Percentiles rank a stretch among this genome's conserved stretches.
Evolutionary conservation across 1,140 invertebrate genomes (phyloP).

Genomic region (Drosophila malerkotliana): DNA sequence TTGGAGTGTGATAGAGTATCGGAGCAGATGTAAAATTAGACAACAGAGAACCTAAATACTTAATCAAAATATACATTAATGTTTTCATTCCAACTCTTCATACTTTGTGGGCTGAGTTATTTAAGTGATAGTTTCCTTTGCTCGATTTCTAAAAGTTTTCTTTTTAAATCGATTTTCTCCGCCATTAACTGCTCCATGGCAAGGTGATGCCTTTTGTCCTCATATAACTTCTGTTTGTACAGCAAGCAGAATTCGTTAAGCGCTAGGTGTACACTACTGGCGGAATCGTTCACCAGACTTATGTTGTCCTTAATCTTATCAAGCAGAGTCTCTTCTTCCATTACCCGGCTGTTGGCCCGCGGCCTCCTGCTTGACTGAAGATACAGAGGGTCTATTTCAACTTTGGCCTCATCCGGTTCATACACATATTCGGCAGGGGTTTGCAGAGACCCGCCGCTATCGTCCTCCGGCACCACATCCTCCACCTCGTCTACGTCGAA

Average conservation of each 20-base stretch:
- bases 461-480: constrained; percentile 67
- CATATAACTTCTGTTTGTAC: constrained; percentile 62
- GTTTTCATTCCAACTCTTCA: constrained; percentile 7
- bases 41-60: constrained; percentile 13
- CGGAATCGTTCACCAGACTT: constrained; percentile 33
- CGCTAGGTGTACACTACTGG: constrained; percentile 36
- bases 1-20: not conserved
- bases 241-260: constrained; percentile 60
- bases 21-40: not conserved
- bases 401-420: constrained; percentile 63
- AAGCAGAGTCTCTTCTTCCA: constrained; percentile 35
- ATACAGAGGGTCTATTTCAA: constrained; percentile 57
- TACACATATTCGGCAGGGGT: constrained; percentile 53
- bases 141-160: constrained; percentile 65
- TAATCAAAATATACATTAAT: constrained; percentile 7
- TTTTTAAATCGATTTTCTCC: constrained; percentile 65
- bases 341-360: constrained; percentile 10
- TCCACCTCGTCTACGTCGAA: constrained; percentile 67
- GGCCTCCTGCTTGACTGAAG: constrained; percentile 49
- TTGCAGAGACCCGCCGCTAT: constrained; percentile 43
- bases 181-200: constrained; percentile 63
- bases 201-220: constrained; percentile 60
- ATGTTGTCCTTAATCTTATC: constrained; percentile 50
- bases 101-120: constrained; percentile 4
- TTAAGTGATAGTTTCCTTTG: constrained; percentile 59